Conservation (phyloP, 2,888 invertebrate species). For the Slavum lentiscoides region DNA sequence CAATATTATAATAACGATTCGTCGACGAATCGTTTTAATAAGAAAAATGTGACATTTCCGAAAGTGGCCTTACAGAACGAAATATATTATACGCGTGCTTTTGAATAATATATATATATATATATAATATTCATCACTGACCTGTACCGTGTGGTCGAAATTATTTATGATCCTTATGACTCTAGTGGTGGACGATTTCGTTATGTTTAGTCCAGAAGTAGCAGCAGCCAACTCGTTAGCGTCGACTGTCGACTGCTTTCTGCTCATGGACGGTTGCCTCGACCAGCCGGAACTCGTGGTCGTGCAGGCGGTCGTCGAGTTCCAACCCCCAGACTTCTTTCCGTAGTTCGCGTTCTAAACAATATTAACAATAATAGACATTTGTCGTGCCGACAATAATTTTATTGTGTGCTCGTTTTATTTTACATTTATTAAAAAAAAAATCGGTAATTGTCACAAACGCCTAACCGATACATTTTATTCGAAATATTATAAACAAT, state of each 20-base stretch:
- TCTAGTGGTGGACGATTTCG: conserved; percentile 68
- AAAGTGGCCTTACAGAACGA: too few relatives aligned
- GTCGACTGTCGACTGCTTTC: conserved; percentile 83
- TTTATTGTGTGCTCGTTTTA: too few relatives aligned
- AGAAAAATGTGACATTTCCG: too few relatives aligned
- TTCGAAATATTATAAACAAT: too few relatives aligned
- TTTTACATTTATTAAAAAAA: too few relatives aligned
- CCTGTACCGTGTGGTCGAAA: conserved; percentile 88
- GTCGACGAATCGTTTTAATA: too few relatives aligned
- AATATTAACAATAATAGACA: not conserved
- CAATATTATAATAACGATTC: too few relatives aligned
- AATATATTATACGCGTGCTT: too few relatives aligned
- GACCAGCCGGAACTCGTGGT: conserved; percentile 64
- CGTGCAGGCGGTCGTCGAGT: conserved; percentile 62
- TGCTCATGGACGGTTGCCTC: conserved; percentile 67
- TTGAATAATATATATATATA: too few relatives aligned
- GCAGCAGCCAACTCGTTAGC: conserved; percentile 37
- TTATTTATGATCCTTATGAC: conserved; percentile 93
- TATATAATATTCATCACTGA: conserved; percentile 59
- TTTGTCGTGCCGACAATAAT: not conserved
- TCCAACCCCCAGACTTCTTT: conserved; percentile 83
- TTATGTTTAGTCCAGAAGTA: conserved; percentile 57
- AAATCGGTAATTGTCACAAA: too few relatives aligned
- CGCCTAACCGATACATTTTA: too few relatives aligned
- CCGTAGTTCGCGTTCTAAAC: conserved; percentile 83